phyloP scores from a whole-genome alignment of 2,888 invertebrate species.

The Synergus gifuensis region DNA sequence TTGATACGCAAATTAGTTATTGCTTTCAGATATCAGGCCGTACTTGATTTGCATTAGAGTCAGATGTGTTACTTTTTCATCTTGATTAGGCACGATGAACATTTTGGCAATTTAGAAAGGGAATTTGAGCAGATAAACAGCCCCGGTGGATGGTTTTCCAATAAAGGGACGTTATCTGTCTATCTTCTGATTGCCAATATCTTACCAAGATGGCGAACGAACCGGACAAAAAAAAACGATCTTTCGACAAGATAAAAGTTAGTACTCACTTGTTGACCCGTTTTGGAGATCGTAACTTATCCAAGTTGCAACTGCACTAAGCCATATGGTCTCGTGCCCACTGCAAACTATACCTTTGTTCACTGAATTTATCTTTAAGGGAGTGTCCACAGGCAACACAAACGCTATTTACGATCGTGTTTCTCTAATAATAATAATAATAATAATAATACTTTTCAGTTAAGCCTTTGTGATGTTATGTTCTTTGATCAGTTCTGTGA shows the following conservation, averaged over 20 bases:
- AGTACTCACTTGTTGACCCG: conserved; percentile 73
- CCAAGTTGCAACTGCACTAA: conserved; percentile 33
- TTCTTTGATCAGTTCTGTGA: conserved; percentile 19
- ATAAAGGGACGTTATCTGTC: conserved; percentile 1
- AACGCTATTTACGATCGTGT: conserved; percentile 9
- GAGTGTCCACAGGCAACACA: conserved; percentile 49
- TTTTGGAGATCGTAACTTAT: conserved; percentile 63
- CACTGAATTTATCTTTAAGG: conserved; percentile 53
- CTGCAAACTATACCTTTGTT: conserved; percentile 49
- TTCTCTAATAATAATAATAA: not conserved
- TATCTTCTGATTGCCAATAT: conserved; percentile 69
- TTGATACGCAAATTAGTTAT: not conserved
- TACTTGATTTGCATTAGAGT: too few relatives aligned
- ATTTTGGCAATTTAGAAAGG: not conserved
- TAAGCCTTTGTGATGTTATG: conserved; percentile 9
- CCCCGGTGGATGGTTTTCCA: not conserved
- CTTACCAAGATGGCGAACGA: conserved; percentile 60
- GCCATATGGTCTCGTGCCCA: not conserved
- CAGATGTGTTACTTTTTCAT: conserved; percentile 8
- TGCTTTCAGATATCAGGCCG: too few relatives aligned
- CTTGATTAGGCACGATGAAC: not conserved
- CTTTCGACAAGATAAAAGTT: conserved; percentile 69
- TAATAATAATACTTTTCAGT: not conserved
- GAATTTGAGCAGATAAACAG: not conserved
- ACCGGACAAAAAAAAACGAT: conserved; percentile 60